These are phyloP conservation scores for Craseonycteris thonglongyai DNA, from an alignment of 2,113 vertebrate genomes.

Conservation along the genomic window DNA sequence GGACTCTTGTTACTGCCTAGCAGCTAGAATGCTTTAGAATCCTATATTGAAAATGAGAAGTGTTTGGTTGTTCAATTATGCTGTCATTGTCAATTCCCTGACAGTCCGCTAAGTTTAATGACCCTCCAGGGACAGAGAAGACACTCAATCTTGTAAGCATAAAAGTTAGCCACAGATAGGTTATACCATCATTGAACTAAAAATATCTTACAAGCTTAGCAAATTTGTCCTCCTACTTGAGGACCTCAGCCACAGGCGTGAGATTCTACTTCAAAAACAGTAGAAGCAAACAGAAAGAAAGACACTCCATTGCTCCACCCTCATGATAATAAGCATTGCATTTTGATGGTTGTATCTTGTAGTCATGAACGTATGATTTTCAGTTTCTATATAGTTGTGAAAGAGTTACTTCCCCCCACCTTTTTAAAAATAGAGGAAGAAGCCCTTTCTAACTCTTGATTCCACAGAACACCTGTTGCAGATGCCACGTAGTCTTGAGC, in stretches of 20 bases:
- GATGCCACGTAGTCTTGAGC: constrained; percentile 19
- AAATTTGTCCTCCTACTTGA: background rate
- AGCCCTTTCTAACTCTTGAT: background rate
- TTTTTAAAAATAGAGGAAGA: constrained; percentile 41
- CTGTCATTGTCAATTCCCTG: constrained; percentile 6
- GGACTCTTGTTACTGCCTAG: background rate
- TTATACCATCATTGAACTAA: background rate
- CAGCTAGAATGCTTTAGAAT: background rate
- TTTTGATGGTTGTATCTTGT: background rate
- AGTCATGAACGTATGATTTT: background rate
- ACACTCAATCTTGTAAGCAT: background rate
- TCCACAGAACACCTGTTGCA: constrained; percentile 41
- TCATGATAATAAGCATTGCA: background rate
- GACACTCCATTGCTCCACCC: background rate
- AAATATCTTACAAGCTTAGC: background rate
- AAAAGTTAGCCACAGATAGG: background rate
- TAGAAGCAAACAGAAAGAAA: background rate
- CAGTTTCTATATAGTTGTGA: background rate
- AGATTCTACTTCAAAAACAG: background rate
- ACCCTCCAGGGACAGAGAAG: background rate
- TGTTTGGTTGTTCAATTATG: constrained; percentile 1
- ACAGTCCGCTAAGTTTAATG: background rate
- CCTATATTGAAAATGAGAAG: background rate
- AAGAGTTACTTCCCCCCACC: background rate
- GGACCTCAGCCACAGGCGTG: background rate